Conservation (phyloP, 1,140 invertebrate species). For the Branchinecta lindahli region DNA sequence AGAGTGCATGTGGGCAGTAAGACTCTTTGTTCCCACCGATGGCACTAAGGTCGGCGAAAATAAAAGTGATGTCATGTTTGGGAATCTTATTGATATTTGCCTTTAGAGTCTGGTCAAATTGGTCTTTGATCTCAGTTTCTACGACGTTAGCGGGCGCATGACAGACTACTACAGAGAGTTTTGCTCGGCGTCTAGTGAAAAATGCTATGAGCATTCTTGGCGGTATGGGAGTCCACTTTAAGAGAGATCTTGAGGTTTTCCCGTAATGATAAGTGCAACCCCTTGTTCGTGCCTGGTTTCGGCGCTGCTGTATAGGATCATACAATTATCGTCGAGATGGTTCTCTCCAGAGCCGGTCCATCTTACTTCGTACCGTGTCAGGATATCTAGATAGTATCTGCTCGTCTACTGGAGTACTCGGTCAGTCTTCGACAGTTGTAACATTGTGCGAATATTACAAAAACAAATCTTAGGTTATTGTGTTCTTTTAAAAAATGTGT, state of each 20-base stretch:
- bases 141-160: background rate
- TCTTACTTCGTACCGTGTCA: conserved; percentile 1
- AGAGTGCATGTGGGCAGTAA: conserved; percentile 4
- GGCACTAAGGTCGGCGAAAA: background rate
- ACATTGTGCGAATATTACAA: conserved; percentile 4
- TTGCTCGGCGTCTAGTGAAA: conserved; percentile 4
- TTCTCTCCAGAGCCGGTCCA: conserved; percentile 3
- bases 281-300: conserved; percentile 4
- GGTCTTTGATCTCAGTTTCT: background rate
- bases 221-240: conserved; percentile 8
- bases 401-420: background rate
- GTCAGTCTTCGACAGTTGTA: background rate
- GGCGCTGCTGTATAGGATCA: background rate
- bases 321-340: background rate
- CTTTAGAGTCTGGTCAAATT: background rate
- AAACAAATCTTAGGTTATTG: conserved; percentile 9
- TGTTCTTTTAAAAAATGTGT: background rate
- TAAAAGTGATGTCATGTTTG: background rate
- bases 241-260: conserved; percentile 5
- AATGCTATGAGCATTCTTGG: background rate
- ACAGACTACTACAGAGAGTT: conserved; percentile 8
- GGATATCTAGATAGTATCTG: conserved; percentile 5
- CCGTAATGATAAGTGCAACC: conserved; percentile 4
- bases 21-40: background rate
- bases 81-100: background rate